Base-by-base conservation (phyloP, 2,888 invertebrate species). In the Protophormia terraenovae region DNA sequence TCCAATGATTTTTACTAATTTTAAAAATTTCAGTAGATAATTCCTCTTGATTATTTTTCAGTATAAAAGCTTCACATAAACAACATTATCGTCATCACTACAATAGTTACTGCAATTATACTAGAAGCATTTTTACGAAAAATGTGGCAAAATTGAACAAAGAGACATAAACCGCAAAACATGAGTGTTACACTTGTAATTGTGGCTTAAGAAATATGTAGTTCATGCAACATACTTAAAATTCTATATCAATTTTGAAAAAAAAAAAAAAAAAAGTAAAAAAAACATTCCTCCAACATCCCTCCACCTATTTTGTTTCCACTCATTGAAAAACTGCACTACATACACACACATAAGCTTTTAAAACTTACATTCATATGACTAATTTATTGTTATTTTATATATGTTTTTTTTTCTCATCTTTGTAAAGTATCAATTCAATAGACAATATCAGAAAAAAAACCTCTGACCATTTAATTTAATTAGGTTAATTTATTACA, bases 401-500 rank as follows among this genome's bases (percentile, higher is more conserved):
- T n/a, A n/a, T n/a, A n/a, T n/a, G 35, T 27, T 60, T 53, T 47
- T 35, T 19, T 38, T 7, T 41, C 47, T 24, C 16, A 16, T 35
- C 38, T n/a, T n/a, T n/a, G n/a, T n/a, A n/a, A n/a, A n/a, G 14
- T 14, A 14, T 41, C 14, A 2, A n/a, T 60, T 50, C 1, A 77
- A 22, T 58, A 19, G 35, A 32, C 24, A 6, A 35, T n/a, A n/a
- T n/a, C 35, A 35, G 12, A 50, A 29, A 12, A 64, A 64, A 66
- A 75, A 76, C 58, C 58, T 80, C 32, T 83, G 82, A 55, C 71
- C 75, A 71, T 79, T 79, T 79, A 83, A 76, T 83, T 82, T 83
- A 76, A 79, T 82, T 75, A 83, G 69, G 69, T 76, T 76, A 84
- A 72, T 89, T 88, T 87, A 89, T 87, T 41, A 67, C 71, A 76